Evolutionary conservation across 37 sponge, comb jelly and placozoan species (phyloP).

Genomic region (Geodia barretti): DNA sequence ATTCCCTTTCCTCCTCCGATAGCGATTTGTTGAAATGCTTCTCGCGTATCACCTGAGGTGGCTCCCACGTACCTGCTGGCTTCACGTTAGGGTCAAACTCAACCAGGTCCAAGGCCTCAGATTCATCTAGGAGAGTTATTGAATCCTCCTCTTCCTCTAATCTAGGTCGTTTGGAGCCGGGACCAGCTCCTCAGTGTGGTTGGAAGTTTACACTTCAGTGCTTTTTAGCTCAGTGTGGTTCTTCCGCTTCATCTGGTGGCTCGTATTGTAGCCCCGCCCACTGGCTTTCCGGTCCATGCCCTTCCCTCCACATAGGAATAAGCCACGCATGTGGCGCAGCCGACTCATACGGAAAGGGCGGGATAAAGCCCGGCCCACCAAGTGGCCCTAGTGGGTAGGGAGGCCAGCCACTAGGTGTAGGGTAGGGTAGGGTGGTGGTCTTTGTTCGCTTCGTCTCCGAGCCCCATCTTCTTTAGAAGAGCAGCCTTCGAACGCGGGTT

Average conservation of each 20-base stretch:
- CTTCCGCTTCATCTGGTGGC: background rate
- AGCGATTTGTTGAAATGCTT: constrained; percentile 23
- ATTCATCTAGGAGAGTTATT: background rate
- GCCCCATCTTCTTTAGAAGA: background rate
- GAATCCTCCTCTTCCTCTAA: background rate
- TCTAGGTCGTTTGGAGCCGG: background rate
- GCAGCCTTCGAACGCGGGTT: background rate
- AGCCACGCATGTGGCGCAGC: background rate
- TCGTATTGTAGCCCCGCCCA: background rate
- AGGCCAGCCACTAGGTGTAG: constrained; percentile 13
- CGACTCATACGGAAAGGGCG: background rate
- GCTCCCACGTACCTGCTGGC: background rate
- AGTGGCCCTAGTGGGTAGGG: background rate
- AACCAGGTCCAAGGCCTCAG: background rate
- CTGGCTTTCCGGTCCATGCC: background rate
- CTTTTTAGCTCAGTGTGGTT: too few species aligned
- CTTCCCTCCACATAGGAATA: background rate
- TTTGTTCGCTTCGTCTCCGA: background rate
- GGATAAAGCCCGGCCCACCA: background rate
- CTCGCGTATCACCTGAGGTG: background rate
- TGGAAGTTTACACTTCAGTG: too few species aligned
- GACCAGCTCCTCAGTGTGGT: background rate
- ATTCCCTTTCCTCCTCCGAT: constrained; percentile 15
- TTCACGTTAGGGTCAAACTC: background rate
- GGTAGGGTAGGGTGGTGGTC: constrained; percentile 5